phyloP scores from a whole-genome alignment of 1,140 invertebrate genomes.

The Danaus melanippus region DNA sequence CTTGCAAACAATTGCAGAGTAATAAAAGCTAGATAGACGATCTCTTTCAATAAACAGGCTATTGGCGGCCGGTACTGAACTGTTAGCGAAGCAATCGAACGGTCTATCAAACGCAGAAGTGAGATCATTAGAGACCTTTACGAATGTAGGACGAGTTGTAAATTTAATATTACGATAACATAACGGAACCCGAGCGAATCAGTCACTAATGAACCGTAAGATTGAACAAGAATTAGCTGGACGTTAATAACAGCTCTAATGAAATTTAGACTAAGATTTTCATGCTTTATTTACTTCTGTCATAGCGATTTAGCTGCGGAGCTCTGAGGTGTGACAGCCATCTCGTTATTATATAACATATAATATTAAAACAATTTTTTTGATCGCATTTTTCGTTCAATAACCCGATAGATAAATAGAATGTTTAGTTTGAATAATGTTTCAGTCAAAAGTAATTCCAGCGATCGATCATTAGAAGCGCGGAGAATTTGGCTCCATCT shows the following conservation, averaged over 20 bases:
- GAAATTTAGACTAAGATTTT: constrained; percentile 11
- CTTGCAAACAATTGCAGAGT: constrained; percentile 33
- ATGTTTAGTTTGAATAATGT: neutral
- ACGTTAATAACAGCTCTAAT: constrained; percentile 4
- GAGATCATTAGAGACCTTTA: constrained; percentile 25
- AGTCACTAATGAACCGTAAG: constrained; percentile 18
- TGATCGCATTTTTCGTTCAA: constrained; percentile 4
- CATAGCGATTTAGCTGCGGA: constrained; percentile 3
- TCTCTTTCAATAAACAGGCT: constrained; percentile 33
- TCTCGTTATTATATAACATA: too few relatives aligned
- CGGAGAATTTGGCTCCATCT: constrained; percentile 1
- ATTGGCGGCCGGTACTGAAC: constrained; percentile 36
- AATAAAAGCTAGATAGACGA: constrained; percentile 56
- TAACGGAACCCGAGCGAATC: constrained; percentile 2
- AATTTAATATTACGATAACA: constrained; percentile 18
- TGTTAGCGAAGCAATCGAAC: constrained; percentile 23
- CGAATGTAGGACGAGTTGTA: constrained; percentile 16
- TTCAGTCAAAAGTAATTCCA: constrained; percentile 5
- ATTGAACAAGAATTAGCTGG: constrained; percentile 19
- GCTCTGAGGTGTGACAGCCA: too few relatives aligned
- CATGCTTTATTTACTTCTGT: constrained; percentile 13
- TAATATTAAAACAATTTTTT: neutral
- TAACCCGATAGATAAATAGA: constrained; percentile 5
- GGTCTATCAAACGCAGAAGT: constrained; percentile 35
- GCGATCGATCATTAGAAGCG: constrained; percentile 4